Evolutionary conservation across 2,113 vertebrate genomes (phyloP).

Genomic region (Condylura cristata): DNA sequence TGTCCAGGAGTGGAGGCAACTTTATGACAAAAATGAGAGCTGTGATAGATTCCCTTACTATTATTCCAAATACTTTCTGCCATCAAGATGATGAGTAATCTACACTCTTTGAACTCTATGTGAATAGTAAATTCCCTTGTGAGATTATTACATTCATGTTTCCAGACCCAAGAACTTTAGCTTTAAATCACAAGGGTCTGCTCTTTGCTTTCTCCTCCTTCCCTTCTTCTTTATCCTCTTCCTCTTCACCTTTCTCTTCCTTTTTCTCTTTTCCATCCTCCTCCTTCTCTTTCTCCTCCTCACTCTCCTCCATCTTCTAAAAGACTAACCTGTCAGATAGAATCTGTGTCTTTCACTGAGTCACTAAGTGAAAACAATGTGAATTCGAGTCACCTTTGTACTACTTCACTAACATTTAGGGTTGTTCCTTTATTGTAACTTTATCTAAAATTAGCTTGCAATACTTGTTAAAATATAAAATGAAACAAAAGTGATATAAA

Average conservation of each 20-base stretch:
- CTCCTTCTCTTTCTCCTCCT: neutral
- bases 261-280: neutral
- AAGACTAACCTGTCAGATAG: neutral
- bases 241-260: too few relatives aligned
- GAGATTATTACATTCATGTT: neutral
- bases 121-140: neutral
- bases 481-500: neutral
- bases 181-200: neutral
- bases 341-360: neutral
- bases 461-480: neutral
- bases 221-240: too few relatives aligned
- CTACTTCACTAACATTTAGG: neutral
- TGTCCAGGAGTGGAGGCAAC: neutral
- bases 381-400: neutral
- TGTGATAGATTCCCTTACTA: neutral
- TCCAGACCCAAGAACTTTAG: neutral
- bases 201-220: too few relatives aligned
- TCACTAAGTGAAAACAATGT: neutral
- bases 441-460: neutral
- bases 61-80: neutral
- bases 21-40: neutral
- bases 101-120: neutral
- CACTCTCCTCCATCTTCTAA: neutral
- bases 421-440: neutral
- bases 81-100: neutral